A percentile compares a stretch with the other conserved stretches of the same genome.
Conservation (phyloP, 1,140 invertebrate species). For the Cepaea nemoralis region DNA sequence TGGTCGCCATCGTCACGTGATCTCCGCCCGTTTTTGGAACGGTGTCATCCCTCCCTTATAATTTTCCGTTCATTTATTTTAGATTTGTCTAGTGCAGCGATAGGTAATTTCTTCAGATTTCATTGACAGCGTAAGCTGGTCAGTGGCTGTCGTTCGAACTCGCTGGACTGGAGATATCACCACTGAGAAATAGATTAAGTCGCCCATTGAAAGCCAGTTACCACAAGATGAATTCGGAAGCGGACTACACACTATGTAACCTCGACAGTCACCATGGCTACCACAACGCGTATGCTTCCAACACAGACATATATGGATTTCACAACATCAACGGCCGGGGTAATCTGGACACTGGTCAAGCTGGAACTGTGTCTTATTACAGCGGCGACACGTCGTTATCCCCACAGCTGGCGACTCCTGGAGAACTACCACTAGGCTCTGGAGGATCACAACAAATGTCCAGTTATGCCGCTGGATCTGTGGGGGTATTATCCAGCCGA, state of each 20-base stretch:
- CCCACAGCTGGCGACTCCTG: conserved; percentile 27
- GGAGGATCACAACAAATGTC: conserved; percentile 8
- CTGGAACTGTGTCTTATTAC: neutral
- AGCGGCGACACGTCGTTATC: conserved; percentile 23
- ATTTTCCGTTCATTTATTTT: conserved; percentile 39
- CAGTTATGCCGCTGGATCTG: neutral
- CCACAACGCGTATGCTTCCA: conserved; percentile 46
- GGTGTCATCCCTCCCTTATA: conserved; percentile 18
- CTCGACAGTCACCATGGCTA: conserved; percentile 57
- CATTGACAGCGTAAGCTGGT: neutral
- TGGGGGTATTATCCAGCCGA: conserved; percentile 1
- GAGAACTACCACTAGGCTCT: conserved; percentile 23
- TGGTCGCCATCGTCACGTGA: conserved; percentile 31
- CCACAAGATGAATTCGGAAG: conserved; percentile 61
- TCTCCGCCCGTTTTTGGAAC: neutral
- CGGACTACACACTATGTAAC: conserved; percentile 65
- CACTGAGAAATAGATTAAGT: conserved; percentile 22
- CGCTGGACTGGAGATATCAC: neutral
- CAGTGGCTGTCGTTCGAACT: neutral
- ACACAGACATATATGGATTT: conserved; percentile 27
- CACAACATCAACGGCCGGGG: conserved; percentile 44
- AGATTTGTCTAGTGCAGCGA: conserved; percentile 30
- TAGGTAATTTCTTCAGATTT: conserved; percentile 19
- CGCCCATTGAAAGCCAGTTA: neutral
- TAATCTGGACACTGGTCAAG: conserved; percentile 29